A percentile compares a stretch with the other conserved stretches of the same genome.
Conservation (phyloP, 2,113 vertebrate genomes). For the mouse (Mus musculus) region DNA sequence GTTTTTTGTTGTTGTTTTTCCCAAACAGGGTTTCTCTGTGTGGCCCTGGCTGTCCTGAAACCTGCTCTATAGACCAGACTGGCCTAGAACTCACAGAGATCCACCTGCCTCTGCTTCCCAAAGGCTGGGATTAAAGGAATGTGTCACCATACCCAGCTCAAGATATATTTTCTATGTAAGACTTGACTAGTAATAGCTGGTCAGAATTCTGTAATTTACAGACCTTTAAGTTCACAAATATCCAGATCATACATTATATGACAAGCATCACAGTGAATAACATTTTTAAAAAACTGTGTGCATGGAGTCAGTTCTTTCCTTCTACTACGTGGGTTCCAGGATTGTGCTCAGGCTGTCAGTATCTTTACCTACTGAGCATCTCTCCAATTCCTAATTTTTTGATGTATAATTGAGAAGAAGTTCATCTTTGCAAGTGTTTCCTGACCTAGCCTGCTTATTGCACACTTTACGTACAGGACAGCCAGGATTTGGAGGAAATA, state of each 20-base stretch:
- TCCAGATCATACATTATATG: conserved; percentile 9
- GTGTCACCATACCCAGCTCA: background rate
- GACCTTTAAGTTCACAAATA: background rate
- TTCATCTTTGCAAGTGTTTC: conserved; percentile 45
- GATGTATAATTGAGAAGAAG: conserved; percentile 47
- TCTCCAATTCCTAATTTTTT: background rate
- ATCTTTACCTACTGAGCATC: background rate
- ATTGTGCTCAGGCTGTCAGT: background rate
- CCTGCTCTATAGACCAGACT: background rate
- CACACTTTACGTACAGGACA: background rate
- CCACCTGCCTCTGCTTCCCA: background rate
- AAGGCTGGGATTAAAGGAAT: background rate
- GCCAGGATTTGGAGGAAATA: conserved; percentile 30
- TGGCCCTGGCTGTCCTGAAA: background rate
- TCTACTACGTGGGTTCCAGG: background rate
- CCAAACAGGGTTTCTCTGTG: background rate
- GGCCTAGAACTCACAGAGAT: background rate
- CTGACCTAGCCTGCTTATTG: background rate
- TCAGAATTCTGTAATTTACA: background rate
- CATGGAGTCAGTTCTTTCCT: too few species aligned
- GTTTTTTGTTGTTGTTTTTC: background rate
- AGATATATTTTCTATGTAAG: conserved; percentile 15
- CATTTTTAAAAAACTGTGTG: background rate
- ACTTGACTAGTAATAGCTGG: conserved; percentile 20
- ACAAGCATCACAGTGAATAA: background rate